phyloP scores from a whole-genome alignment of 1,140 invertebrate genomes.

The Meloidogyne hapla region DNA sequence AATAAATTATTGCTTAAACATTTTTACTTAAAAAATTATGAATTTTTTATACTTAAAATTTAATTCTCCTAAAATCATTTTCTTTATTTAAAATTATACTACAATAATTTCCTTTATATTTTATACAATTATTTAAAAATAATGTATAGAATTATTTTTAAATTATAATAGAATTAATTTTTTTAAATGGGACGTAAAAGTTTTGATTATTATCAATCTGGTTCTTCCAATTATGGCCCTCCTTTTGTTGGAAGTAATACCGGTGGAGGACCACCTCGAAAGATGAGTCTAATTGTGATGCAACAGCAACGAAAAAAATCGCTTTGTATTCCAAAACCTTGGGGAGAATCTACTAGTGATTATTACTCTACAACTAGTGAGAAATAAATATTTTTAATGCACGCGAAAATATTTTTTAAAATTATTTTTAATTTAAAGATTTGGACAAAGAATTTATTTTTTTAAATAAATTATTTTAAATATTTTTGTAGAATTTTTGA shows the following conservation, averaged over 20 bases:
- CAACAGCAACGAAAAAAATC: constrained; percentile 31
- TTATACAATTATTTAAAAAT: too few species aligned
- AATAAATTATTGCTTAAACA: too few species aligned
- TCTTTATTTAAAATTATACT: too few species aligned
- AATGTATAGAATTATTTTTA: too few species aligned
- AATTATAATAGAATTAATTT: too few species aligned
- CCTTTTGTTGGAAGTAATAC: not conserved
- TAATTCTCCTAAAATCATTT: not conserved
- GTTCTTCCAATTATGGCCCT: not conserved
- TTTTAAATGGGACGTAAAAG: constrained; percentile 1
- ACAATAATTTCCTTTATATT: not conserved
- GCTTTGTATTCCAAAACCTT: constrained; percentile 12
- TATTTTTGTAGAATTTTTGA: too few species aligned
- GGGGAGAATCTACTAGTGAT: not conserved
- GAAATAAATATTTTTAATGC: not conserved
- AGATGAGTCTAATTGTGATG: constrained; percentile 34
- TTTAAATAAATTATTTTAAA: too few species aligned
- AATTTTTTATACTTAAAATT: not conserved
- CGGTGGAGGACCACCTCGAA: constrained; percentile 4
- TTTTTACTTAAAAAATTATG: not conserved
- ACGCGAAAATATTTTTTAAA: not conserved
- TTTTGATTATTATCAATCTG: constrained; percentile 6
- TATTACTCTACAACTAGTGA: constrained; percentile 27
- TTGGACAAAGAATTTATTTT: too few species aligned
- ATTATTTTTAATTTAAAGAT: constrained; percentile 4